Evolutionary conservation across 2,888 invertebrate species (phyloP).

Genomic region (Kryphioiulus occultus): DNA sequence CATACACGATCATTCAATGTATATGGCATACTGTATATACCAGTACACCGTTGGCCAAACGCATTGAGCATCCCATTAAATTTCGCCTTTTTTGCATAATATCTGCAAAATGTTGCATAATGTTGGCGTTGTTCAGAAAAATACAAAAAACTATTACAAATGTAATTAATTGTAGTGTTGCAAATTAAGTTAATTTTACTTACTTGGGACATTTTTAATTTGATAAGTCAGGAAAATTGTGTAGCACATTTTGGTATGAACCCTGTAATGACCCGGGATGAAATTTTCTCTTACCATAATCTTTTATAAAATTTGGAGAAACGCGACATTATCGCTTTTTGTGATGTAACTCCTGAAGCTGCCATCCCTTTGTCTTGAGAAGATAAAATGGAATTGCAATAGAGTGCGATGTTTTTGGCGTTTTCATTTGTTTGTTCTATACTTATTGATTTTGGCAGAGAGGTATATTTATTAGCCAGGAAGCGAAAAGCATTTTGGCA

Average conservation of each 20-base stretch:
- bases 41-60: too few species aligned
- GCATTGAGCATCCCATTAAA: too few species aligned
- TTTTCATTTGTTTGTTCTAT: background rate
- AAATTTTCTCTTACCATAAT: background rate
- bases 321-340: background rate
- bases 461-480: constrained; percentile 21
- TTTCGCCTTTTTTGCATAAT: too few species aligned
- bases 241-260: too few species aligned
- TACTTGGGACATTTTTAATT: background rate
- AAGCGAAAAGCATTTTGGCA: constrained; percentile 8
- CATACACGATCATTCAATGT: too few species aligned
- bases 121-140: too few species aligned
- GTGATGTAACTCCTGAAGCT: background rate
- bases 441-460: background rate
- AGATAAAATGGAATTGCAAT: background rate
- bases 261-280: too few species aligned
- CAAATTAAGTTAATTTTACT: background rate
- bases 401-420: background rate
- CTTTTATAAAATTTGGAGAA: background rate
- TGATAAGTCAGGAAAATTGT: too few species aligned
- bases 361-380: background rate
- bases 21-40: too few species aligned
- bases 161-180: background rate
- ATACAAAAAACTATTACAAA: too few species aligned
- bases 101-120: too few species aligned